Conservation (phyloP, 2,113 vertebrate genomes). For the Equus quagga region DNA sequence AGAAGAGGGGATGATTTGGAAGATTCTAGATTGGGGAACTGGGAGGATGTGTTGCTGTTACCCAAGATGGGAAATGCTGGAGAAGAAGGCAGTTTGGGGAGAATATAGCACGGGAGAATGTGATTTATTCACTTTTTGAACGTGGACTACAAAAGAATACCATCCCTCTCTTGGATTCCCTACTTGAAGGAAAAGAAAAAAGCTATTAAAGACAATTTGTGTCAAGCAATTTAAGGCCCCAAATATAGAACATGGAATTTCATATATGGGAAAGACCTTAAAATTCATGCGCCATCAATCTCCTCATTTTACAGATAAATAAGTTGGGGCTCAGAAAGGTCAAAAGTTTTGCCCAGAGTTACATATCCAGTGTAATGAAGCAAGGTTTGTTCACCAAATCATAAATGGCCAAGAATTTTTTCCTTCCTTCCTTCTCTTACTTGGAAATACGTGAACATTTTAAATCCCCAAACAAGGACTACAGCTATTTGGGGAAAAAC, state of each 20-base stretch:
- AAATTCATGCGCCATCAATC: background rate
- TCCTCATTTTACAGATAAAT: slow-evolving; percentile 57
- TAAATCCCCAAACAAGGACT: slow-evolving; percentile 71
- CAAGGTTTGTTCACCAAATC: slow-evolving; percentile 60
- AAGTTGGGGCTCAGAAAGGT: background rate
- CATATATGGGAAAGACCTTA: background rate
- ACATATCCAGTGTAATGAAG: slow-evolving; percentile 48
- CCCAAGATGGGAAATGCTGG: background rate
- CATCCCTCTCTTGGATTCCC: background rate
- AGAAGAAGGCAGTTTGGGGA: background rate
- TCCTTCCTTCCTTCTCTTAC: slow-evolving; percentile 34
- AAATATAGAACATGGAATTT: slow-evolving; percentile 40
- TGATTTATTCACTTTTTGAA: slow-evolving; percentile 40
- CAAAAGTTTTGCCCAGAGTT: slow-evolving; percentile 49
- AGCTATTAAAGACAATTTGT: slow-evolving; percentile 18
- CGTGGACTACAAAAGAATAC: background rate
- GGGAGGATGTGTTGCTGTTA: background rate
- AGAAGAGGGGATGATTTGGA: background rate
- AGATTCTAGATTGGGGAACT: slow-evolving; percentile 45
- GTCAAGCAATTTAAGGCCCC: background rate
- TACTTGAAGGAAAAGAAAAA: slow-evolving; percentile 19
- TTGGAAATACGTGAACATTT: slow-evolving; percentile 65
- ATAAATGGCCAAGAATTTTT: slow-evolving; percentile 52
- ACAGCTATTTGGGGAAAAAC: slow-evolving; percentile 75
- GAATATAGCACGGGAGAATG: background rate